Conservation (phyloP, 2,888 invertebrate genomes). For the Linnaemya tessellans region DNA sequence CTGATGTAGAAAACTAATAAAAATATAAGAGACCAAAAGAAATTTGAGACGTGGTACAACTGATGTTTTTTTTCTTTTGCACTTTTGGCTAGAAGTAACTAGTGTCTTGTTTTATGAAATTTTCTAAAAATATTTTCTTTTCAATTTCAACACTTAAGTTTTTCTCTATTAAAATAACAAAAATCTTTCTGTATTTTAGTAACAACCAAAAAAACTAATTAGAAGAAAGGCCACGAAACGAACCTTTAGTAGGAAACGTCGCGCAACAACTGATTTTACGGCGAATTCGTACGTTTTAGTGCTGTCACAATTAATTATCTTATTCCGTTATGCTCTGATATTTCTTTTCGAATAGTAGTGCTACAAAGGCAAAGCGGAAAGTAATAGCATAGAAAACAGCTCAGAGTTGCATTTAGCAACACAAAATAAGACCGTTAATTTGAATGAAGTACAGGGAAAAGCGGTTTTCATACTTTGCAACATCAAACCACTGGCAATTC, state of each 20-base stretch:
- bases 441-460: neutral
- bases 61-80: slow-evolving; percentile 23
- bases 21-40: slow-evolving; percentile 50
- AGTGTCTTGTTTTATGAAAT: slow-evolving; percentile 2
- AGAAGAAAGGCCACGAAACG: slow-evolving; percentile 66
- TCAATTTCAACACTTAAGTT: slow-evolving; percentile 12
- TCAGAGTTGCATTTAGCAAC: slow-evolving; percentile 32
- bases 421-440: neutral
- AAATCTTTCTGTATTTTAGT: slow-evolving; percentile 46
- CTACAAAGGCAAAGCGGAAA: slow-evolving; percentile 9
- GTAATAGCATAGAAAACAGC: neutral
- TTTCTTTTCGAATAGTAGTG: slow-evolving; percentile 20
- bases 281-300: slow-evolving; percentile 52
- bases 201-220: slow-evolving; percentile 54
- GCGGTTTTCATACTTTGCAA: too few relatives aligned
- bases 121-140: neutral
- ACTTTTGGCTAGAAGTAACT: slow-evolving; percentile 21
- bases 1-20: slow-evolving; percentile 43
- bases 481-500: neutral
- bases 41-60: slow-evolving; percentile 69
- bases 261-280: slow-evolving; percentile 69
- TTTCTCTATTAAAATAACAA: slow-evolving; percentile 17
- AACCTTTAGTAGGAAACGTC: slow-evolving; percentile 65
- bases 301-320: slow-evolving; percentile 34
- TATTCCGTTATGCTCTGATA: slow-evolving; percentile 47